Evolutionary conservation across 2,113 vertebrate genomes (phyloP).

Genomic region (Melanerpes formicivorus): DNA sequence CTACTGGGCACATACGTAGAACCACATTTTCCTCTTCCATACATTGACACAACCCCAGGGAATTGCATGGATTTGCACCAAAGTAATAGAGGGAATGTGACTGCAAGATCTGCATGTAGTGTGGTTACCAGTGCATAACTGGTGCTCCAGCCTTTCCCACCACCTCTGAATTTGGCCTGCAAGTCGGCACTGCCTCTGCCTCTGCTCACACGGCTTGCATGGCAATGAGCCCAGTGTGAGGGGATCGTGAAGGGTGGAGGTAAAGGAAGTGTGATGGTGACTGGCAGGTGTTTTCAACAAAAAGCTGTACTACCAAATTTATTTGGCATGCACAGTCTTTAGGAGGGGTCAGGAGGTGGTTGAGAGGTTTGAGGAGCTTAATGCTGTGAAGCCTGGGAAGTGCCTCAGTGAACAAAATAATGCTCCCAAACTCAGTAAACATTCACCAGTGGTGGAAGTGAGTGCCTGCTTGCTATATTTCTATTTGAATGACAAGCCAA

Average conservation of each 20-base stretch:
- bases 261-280: background rate
- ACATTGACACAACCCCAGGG: background rate
- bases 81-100: background rate
- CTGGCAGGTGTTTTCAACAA: background rate
- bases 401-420: background rate
- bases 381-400: background rate
- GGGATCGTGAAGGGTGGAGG: background rate
- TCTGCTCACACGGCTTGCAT: accelerated
- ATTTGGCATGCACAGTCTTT: background rate
- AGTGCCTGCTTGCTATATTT: background rate
- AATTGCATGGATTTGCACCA: background rate
- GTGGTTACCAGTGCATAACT: background rate
- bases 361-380: background rate
- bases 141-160: background rate
- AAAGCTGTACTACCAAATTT: background rate
- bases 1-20: background rate
- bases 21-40: background rate
- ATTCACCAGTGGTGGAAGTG: background rate
- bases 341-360: background rate
- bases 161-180: background rate
- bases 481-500: background rate
- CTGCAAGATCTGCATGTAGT: background rate
- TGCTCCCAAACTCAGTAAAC: background rate
- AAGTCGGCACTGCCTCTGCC: background rate
- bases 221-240: background rate